Evolutionary conservation across 2,888 invertebrate genomes (phyloP).

Genomic region (Uloborus plumipes): DNA sequence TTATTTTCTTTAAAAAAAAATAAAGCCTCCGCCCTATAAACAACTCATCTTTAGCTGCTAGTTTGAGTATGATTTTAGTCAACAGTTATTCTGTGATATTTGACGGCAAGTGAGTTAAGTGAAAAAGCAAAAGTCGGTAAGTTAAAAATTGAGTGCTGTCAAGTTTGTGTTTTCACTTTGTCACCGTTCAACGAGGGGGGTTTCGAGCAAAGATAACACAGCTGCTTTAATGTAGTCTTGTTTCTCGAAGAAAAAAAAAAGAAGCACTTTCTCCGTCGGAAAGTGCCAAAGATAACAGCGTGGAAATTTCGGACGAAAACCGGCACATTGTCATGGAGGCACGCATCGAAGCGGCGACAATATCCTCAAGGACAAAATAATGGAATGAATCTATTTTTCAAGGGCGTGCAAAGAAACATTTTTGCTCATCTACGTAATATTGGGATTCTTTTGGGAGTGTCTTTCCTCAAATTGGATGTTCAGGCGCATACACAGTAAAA

Average conservation of each 20-base stretch:
- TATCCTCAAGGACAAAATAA: too few species aligned
- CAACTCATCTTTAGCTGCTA: too few species aligned
- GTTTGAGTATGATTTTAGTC: too few species aligned
- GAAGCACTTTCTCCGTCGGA: conserved; percentile 9
- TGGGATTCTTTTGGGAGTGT: conserved; percentile 18
- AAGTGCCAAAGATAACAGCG: conserved; percentile 50
- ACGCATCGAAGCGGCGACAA: neutral
- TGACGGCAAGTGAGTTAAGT: too few species aligned
- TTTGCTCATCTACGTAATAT: conserved; percentile 3
- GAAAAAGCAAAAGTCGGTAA: too few species aligned
- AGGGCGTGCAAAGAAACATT: too few species aligned
- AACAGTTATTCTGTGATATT: too few species aligned
- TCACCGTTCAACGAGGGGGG: conserved; percentile 14
- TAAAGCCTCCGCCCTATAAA: too few species aligned
- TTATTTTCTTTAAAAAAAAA: too few species aligned
- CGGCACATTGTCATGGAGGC: conserved; percentile 15
- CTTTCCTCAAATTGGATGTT: too few species aligned
- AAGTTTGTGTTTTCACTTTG: neutral
- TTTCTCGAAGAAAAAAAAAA: conserved; percentile 13
- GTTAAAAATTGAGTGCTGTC: conserved; percentile 25
- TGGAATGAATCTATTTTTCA: conserved; percentile 1
- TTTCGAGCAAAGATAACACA: conserved; percentile 50
- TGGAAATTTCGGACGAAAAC: conserved; percentile 10
- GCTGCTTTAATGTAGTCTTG: conserved; percentile 38
- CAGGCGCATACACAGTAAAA: too few species aligned